Evolutionary conservation across 2,888 invertebrate genomes (phyloP).

Genomic region (Coenonympha glycerion): DNA sequence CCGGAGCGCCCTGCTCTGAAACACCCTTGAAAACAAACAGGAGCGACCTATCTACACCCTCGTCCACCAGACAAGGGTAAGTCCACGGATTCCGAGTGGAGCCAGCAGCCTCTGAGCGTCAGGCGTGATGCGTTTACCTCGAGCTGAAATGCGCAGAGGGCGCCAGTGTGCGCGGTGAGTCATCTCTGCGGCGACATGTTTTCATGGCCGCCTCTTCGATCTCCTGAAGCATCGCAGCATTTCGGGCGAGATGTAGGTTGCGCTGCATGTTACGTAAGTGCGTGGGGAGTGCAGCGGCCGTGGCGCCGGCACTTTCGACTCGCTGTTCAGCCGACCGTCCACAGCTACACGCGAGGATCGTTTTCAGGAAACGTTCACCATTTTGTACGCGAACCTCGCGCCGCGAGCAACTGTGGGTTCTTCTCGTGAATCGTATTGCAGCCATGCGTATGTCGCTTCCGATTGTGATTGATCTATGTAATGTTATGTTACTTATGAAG

Average conservation of each 20-base stretch:
- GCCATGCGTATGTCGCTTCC: constrained; percentile 41
- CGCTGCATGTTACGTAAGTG: constrained; percentile 69
- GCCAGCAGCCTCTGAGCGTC: constrained; percentile 43
- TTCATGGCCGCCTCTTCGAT: constrained; percentile 70
- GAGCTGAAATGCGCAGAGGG: constrained; percentile 42
- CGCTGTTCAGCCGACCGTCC: constrained; percentile 58
- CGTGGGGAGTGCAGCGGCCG: constrained; percentile 60
- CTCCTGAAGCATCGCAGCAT: constrained; percentile 44
- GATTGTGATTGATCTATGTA: constrained; percentile 34
- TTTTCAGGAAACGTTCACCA: constrained; percentile 72
- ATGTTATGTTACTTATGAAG: constrained; percentile 34
- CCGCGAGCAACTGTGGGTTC: constrained; percentile 36
- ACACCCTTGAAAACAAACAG: constrained; percentile 49
- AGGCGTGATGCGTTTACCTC: constrained; percentile 48
- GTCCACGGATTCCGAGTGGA: constrained; percentile 45
- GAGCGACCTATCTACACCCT: constrained; percentile 43
- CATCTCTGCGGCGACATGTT: constrained; percentile 69
- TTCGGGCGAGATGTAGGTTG: constrained; percentile 53
- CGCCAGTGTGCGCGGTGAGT: constrained; percentile 67
- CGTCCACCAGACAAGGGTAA: constrained; percentile 57
- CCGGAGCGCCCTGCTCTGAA: constrained; percentile 59
- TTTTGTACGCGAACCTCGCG: constrained; percentile 59
- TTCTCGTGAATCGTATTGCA: constrained; percentile 19
- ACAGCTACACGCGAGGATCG: constrained; percentile 64
- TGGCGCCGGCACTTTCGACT: constrained; percentile 59